Evolutionary conservation across 1,140 invertebrate species (phyloP), one percentile per base, ranked within the genome.

Genomic region (Diabrotica virgifera): DNA sequence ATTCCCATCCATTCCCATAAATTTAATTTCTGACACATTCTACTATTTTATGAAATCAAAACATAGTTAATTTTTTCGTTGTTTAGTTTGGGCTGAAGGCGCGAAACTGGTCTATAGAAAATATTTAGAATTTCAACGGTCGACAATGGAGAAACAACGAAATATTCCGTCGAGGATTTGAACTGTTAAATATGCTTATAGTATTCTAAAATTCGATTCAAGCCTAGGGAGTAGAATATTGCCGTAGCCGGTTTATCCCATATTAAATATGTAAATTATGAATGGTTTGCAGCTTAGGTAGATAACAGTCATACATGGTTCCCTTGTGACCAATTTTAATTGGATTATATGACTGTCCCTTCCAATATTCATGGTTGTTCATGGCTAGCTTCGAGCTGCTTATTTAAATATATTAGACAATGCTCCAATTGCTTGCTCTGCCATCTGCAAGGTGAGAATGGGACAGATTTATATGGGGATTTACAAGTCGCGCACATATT

Each of bases 241-340:
- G 62, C 61, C 53, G 53, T 52, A 10, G 11, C 56, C 65, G 62
- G 65, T 73, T 70, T 68, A 68, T 60, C 68, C 67, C 67, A 52
- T 59, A 74, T 74, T 74, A 74, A 72, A 74, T 72, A 67, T 72
- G 66, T 72, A 75, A 75, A 74, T 75, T 74, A 73, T 75, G 71
- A 75, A 71, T 74, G 71, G 70, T 65, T 70, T 67, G 59, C 68
- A 73, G 70, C 73, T 70, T 74, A 73, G 71, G 72, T 72, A 74
- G 72, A 74, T 75, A 75, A 73, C 72, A 73, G 69, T 72, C 74
- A 71, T 75, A 67, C 66, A 75, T 70, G 63, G 66, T 36, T 73
- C 72, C 71, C 72, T 50, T 56, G 72, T 67, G 74, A 63, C 72
- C 71, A 69, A 72, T 74, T 75, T 75, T 75, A 75, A 75, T 75